Evolutionary conservation across 2,888 invertebrate species (phyloP), one percentile per base, ranked within the genome.

Genomic region (Drosophila mulleri): DNA sequence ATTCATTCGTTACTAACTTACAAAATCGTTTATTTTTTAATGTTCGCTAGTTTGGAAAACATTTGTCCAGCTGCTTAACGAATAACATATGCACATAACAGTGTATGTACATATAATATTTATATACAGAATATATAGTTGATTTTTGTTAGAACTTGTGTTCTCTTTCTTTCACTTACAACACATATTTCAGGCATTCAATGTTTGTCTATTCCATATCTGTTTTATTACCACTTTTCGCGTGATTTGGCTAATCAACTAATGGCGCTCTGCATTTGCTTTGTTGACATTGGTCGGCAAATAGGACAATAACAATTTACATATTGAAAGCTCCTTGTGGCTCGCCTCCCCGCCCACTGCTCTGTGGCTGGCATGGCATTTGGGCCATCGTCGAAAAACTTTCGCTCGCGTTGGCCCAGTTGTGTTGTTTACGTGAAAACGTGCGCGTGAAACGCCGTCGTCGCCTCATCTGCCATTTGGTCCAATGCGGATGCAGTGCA

Each of bases 381-480:
- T 59, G 54, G 83, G 67, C 77, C 88, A 72, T 54, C 73, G 70
- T 44, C 57, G 64, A 75, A 83, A 50, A 84, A 86, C 86, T 88
- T 84, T 84, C 68, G 79, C 66, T 80, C 61, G 58, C 83, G 66
- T 69, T 80, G 83, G 83, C 85, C 83, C 88, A 88, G 83, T 84
- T 86, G 86, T 86, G 76, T 83, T 84, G 84, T 84, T 88, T 84
- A 88, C 82, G 72, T 86, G 84, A 80, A 86, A 84, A 86, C 88
- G 88, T 83, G 82, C 83, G 87, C 83, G 83, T 82, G 80, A 58
- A 72, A 64, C 64, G 77, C 75, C 67, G 45, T 48, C 53, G 61
- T 74, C 58, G 66, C 26, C 39, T 48, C 39, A 50, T 48, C 44
- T 18, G 7, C 52, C 61, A 44, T 68, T 71, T 56, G n/a, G 52